A percentile compares a stretch with the other conserved stretches of the same genome.
These are phyloP conservation scores for Druon quercuslanigerum DNA, from an alignment of 1,140 invertebrate species.

Conservation along the genomic window DNA sequence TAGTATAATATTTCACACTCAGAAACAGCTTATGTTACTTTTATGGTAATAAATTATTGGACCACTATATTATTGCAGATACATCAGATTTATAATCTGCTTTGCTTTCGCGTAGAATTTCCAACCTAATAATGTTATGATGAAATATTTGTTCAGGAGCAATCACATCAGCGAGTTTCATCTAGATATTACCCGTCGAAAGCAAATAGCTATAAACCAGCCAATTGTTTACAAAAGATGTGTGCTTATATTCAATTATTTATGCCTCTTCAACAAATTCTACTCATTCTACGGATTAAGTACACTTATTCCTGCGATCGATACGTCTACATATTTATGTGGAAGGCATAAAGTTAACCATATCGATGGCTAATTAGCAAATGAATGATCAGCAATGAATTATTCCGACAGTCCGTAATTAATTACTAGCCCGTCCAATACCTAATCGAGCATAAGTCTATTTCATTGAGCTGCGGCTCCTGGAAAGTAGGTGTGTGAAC, in stretches of 20 bases:
- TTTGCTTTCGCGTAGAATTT: conserved; percentile 14
- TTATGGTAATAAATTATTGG: background rate
- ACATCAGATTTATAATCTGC: background rate
- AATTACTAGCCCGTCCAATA: conserved; percentile 40
- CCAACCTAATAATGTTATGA: conserved; percentile 4
- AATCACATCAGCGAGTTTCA: conserved; percentile 9
- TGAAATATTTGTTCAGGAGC: conserved; percentile 25
- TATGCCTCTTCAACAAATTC: background rate
- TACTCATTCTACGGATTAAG: background rate
- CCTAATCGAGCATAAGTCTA: conserved; percentile 18
- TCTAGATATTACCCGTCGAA: background rate
- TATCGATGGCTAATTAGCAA: conserved; percentile 47
- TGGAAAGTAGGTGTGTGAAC: too few relatives aligned
- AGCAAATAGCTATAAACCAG: conserved; percentile 18
- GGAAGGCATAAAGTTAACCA: conserved; percentile 46
- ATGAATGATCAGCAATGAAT: conserved; percentile 40
- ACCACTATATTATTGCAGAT: background rate
- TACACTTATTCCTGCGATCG: background rate
- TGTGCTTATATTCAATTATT: conserved; percentile 9
- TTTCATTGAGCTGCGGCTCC: background rate
- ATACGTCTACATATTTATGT: conserved; percentile 45
- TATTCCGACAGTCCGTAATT: conserved; percentile 32
- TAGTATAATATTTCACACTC: too few relatives aligned
- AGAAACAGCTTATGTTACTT: background rate
- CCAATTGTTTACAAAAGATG: background rate